phyloP scores from a whole-genome alignment of 2,797 vertebrate genomes.

The Semaprochilodus insignis region DNA sequence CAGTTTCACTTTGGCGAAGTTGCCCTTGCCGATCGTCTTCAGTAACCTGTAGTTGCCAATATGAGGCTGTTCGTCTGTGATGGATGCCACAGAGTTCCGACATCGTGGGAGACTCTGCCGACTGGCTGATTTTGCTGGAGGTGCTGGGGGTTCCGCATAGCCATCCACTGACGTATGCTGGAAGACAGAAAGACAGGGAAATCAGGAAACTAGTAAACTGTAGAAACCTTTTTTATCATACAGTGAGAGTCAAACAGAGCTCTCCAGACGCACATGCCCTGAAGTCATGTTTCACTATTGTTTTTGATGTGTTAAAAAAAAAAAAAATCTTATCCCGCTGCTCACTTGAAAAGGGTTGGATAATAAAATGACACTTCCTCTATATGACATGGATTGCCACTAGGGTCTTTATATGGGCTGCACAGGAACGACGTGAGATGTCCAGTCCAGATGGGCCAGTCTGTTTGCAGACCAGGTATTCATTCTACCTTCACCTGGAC shows the following conservation, averaged over 20 bases:
- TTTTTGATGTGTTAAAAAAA: too few relatives aligned
- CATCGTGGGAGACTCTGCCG: slow-evolving; percentile 85
- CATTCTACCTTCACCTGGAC: too few relatives aligned
- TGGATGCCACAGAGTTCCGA: slow-evolving; percentile 82
- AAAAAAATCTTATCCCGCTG: too few relatives aligned
- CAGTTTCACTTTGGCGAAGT: slow-evolving; percentile 89
- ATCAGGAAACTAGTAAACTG: neutral
- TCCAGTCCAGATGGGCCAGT: too few relatives aligned
- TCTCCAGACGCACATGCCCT: too few relatives aligned
- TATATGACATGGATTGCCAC: too few relatives aligned
- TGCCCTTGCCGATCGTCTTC: slow-evolving; percentile 89
- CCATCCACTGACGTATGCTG: slow-evolving; percentile 87
- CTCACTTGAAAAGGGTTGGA: too few relatives aligned
- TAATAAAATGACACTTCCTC: too few relatives aligned
- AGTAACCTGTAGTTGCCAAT: slow-evolving; percentile 86
- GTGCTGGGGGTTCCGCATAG: slow-evolving; percentile 80
- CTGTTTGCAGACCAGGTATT: too few relatives aligned
- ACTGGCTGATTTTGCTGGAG: slow-evolving; percentile 86
- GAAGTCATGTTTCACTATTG: too few relatives aligned
- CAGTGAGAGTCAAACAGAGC: neutral
- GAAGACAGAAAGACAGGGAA: slow-evolving; percentile 18
- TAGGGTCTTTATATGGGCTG: too few relatives aligned
- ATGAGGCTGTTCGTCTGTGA: slow-evolving; percentile 86
- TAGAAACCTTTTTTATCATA: neutral
- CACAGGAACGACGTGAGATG: too few relatives aligned